A percentile compares a stretch with the other conserved stretches of the same genome.
These are phyloP conservation scores for Chromobotia macracanthus DNA, from an alignment of 2,797 vertebrate species.

Conservation along the genomic window DNA sequence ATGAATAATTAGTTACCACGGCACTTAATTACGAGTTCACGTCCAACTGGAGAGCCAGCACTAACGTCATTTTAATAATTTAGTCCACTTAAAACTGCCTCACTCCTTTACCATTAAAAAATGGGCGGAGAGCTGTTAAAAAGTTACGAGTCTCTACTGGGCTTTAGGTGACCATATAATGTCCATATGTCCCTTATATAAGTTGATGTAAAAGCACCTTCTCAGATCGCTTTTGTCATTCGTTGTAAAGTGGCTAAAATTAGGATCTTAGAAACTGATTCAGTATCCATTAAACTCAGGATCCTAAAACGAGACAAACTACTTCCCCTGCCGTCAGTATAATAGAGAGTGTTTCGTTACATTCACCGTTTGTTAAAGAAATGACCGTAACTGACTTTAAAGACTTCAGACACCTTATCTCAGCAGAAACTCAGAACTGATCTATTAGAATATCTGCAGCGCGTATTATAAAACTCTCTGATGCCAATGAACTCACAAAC, in stretches of 20 bases:
- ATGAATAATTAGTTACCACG: constrained; percentile 71
- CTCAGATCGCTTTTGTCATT: constrained; percentile 9
- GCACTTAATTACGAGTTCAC: constrained; percentile 68
- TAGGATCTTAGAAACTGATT: not conserved
- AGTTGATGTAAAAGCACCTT: constrained; percentile 1
- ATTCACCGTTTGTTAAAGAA: constrained; percentile 13
- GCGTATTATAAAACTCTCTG: constrained; percentile 21
- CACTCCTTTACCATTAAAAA: constrained; percentile 49
- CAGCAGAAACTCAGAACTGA: constrained; percentile 24
- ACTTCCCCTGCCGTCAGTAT: not conserved
- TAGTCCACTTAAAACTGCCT: constrained; percentile 43
- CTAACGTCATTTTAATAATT: constrained; percentile 51
- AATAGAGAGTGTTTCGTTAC: not conserved
- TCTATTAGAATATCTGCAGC: constrained; percentile 50
- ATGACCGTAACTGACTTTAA: constrained; percentile 18
- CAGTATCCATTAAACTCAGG: not conserved
- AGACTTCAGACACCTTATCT: constrained; percentile 37
- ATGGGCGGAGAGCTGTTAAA: constrained; percentile 26
- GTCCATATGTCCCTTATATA: constrained; percentile 28
- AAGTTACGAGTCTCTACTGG: constrained; percentile 36
- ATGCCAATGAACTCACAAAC: constrained; percentile 34
- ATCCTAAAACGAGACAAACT: constrained; percentile 1
- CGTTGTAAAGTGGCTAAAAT: not conserved
- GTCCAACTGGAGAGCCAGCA: constrained; percentile 40
- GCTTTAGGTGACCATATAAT: constrained; percentile 30